Percentiles rank a stretch among this genome's conserved stretches.
phyloP scores from a whole-genome alignment of 2,797 vertebrate species.

The Spea hammondii region DNA sequence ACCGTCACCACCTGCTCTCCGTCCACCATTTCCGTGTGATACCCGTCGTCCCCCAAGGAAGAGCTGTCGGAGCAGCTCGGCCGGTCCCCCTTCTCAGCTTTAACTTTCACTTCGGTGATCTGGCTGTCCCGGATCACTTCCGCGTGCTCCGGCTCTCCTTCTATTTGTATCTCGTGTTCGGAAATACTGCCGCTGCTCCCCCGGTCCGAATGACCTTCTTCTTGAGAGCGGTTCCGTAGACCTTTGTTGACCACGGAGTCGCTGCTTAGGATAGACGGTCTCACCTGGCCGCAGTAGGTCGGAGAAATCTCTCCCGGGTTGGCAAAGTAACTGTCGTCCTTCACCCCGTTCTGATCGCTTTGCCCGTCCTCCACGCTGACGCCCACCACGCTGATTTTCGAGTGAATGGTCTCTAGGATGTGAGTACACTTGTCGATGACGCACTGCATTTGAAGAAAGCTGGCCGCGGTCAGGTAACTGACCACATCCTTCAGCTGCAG shows the following conservation, averaged over 20 bases:
- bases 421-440: conserved; percentile 98
- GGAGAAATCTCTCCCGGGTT: conserved; percentile 95
- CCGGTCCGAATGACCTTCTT: conserved; percentile 94
- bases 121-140: conserved; percentile 89
- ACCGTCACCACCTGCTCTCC: conserved; percentile 94
- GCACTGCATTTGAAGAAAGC: conserved; percentile 98
- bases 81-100: conserved; percentile 88
- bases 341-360: conserved; percentile 80
- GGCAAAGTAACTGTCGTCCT: conserved; percentile 87
- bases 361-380: conserved; percentile 79
- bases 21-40: conserved; percentile 96
- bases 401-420: conserved; percentile 95
- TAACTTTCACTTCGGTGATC: conserved; percentile 89
- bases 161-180: conserved; percentile 89
- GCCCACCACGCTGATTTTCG: conserved; percentile 85
- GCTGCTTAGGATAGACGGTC: conserved; percentile 67
- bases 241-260: conserved; percentile 70
- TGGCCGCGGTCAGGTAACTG: conserved; percentile 95
- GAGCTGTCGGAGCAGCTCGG: conserved; percentile 96
- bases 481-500: conserved; percentile 96
- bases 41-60: conserved; percentile 93
- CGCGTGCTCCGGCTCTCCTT: conserved; percentile 88
- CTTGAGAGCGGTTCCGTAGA: conserved; percentile 72
- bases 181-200: conserved; percentile 92
- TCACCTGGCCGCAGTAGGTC: conserved; percentile 82